Evolutionary conservation across 2,888 invertebrate species (phyloP).

Genomic region (Lasioglossum malachurum): DNA sequence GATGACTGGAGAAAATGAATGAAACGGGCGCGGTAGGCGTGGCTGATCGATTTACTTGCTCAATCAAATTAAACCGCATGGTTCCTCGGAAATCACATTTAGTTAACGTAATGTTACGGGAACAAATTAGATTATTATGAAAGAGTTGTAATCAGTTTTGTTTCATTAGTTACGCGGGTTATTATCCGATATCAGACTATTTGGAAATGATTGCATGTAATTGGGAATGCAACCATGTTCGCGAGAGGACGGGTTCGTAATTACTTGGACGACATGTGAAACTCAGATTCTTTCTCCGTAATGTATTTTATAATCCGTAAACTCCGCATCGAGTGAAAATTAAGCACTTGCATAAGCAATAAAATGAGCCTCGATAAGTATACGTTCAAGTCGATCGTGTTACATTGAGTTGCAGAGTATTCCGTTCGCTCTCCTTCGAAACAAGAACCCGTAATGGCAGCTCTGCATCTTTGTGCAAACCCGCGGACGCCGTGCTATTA

Average conservation of each 20-base stretch:
- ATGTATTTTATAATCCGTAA: not conserved
- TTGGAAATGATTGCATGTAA: not conserved
- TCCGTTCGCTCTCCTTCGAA: not conserved
- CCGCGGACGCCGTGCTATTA: not conserved
- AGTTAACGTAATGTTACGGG: not conserved
- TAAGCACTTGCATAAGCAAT: not conserved
- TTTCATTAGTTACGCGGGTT: not conserved
- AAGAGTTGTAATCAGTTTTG: not conserved
- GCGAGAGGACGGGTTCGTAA: not conserved
- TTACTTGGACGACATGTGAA: not conserved
- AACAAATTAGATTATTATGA: not conserved
- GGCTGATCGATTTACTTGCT: not conserved
- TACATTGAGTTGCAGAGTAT: not conserved
- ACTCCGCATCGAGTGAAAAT: not conserved
- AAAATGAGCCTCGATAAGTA: slow-evolving; percentile 3
- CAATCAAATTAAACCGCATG: not conserved
- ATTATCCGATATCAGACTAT: not conserved
- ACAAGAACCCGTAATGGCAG: slow-evolving; percentile 5
- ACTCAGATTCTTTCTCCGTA: not conserved
- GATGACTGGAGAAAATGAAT: slow-evolving; percentile 5
- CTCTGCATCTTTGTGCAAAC: slow-evolving; percentile 1
- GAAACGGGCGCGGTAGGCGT: not conserved
- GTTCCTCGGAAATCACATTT: not conserved
- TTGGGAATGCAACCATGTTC: not conserved
- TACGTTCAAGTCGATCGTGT: slow-evolving; percentile 1